Conservation (phyloP, 23 tunicate species). For the Styela clava region DNA sequence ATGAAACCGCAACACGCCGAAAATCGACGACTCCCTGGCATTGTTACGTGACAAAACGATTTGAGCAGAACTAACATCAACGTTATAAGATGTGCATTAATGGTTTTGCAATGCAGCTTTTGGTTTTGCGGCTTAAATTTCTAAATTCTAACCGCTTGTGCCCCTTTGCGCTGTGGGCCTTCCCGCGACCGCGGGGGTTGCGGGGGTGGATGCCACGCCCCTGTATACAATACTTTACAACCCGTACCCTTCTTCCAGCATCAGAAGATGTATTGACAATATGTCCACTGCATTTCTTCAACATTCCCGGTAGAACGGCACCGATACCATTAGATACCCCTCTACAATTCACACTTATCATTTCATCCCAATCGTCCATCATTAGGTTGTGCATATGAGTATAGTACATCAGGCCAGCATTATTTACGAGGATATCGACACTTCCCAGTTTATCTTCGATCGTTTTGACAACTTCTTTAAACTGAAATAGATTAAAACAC, state of each 20-base stretch:
- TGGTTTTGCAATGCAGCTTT: no score
- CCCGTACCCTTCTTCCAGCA: constrained; percentile 85
- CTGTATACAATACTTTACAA: no score
- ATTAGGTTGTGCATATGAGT: constrained; percentile 63
- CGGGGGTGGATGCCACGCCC: no score
- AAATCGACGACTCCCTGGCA: no score
- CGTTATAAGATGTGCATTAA: no score
- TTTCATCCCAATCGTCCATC: constrained; percentile 84
- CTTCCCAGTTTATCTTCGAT: constrained; percentile 48
- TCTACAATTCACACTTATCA: constrained; percentile 77
- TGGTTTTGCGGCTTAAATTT: no score
- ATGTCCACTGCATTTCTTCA: constrained; percentile 53
- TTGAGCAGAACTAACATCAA: no score
- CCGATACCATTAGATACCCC: constrained; percentile 82
- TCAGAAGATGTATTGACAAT: constrained; percentile 88
- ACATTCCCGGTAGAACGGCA: constrained; percentile 79
- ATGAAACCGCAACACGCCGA: no score
- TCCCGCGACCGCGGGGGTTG: no score
- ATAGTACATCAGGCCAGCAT: constrained; percentile 85
- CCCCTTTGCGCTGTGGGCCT: no score
- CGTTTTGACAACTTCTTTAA: constrained; percentile 31
- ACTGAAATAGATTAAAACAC: constrained; percentile 24
- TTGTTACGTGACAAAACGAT: no score
- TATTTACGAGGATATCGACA: constrained; percentile 77
- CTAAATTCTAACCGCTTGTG: no score